Evolutionary conservation across 2,113 vertebrate genomes (phyloP).

Genomic region (Camelus dromedarius): DNA sequence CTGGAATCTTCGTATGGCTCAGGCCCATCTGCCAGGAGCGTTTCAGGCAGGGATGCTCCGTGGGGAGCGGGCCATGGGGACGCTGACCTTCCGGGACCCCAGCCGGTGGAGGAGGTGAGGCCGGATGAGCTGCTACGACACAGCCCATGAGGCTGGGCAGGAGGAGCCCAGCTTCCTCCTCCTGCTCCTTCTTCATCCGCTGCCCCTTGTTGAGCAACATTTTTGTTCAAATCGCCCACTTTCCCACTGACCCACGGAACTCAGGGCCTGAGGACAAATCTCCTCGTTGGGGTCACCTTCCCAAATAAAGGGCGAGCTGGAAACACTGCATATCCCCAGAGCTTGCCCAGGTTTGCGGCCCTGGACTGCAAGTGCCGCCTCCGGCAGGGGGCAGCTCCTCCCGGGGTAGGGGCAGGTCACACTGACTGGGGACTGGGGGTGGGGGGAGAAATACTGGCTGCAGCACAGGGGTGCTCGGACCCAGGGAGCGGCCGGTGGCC

Average conservation of each 20-base stretch:
- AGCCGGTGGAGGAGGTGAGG: background rate
- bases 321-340: background rate
- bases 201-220: rapidly evolving
- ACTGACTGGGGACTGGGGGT: too few relatives aligned
- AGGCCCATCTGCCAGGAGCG: background rate
- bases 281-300: background rate
- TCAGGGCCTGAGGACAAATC: background rate
- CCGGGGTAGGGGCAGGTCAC: background rate
- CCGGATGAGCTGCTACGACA: background rate
- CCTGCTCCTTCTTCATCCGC: too few relatives aligned
- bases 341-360: background rate
- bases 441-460: background rate
- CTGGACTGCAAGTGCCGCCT: background rate
- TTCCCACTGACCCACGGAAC: background rate
- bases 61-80: background rate
- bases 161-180: background rate
- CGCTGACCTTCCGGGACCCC: background rate
- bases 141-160: background rate
- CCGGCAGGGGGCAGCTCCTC: background rate
- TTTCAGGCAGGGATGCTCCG: background rate
- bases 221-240: background rate
- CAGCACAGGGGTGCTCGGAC: background rate
- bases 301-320: background rate
- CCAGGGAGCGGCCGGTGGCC: background rate
- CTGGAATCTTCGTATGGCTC: too few relatives aligned